These are phyloP conservation scores for Anthoscopus minutus DNA, from an alignment of 2,113 vertebrate species.

Conservation along the genomic window DNA sequence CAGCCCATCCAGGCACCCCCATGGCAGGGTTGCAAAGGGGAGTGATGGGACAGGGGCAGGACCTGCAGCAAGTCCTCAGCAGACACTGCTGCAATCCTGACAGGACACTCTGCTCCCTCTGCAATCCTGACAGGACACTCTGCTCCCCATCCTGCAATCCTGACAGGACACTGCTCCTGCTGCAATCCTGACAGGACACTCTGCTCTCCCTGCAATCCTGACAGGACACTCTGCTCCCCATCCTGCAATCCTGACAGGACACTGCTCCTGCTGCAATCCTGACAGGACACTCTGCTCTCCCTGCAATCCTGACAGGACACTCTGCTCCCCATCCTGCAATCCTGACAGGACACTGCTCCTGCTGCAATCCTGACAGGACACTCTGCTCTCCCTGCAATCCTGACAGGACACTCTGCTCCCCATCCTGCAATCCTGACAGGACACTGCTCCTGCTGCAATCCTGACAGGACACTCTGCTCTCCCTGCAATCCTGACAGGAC, in stretches of 20 bases:
- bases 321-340: not conserved
- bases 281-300: not conserved
- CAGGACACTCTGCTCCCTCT: not conserved
- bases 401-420: not conserved
- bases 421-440: not conserved
- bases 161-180: not conserved
- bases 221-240: not conserved
- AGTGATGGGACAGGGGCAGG: not conserved
- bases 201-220: not conserved
- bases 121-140: not conserved
- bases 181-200: not conserved
- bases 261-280: not conserved
- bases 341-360: not conserved
- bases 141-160: not conserved
- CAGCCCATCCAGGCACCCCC: fast-evolving
- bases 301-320: fast-evolving
- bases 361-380: not conserved
- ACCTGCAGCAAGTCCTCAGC: not conserved
- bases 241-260: not conserved
- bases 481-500: fast-evolving
- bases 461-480: not conserved
- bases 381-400: fast-evolving
- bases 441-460: not conserved
- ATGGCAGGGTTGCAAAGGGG: fast-evolving
- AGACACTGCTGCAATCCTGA: not conserved